A percentile compares a stretch with the other conserved stretches of the same genome.
Conservation (phyloP, 2,888 invertebrate species). For the Pseudococcus viburni region DNA sequence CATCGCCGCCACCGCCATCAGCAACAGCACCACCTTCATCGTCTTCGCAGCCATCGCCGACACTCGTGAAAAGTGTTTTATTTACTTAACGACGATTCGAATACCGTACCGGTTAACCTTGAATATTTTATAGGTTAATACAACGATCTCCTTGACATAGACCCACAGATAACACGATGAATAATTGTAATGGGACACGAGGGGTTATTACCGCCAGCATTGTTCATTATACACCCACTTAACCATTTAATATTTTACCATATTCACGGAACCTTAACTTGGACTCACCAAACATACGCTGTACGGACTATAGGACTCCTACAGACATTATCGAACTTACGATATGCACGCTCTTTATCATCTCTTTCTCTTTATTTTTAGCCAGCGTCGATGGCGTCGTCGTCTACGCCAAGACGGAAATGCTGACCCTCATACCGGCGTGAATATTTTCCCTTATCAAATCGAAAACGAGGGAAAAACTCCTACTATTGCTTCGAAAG, state of each 20-base stretch:
- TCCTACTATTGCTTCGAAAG: not conserved
- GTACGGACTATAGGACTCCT: slow-evolving; percentile 19
- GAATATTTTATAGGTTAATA: slow-evolving; percentile 66
- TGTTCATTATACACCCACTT: slow-evolving; percentile 65
- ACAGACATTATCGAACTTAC: slow-evolving; percentile 45
- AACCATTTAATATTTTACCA: slow-evolving; percentile 62
- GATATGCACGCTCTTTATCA: not conserved
- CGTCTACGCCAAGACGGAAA: slow-evolving; percentile 46
- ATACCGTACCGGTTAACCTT: slow-evolving; percentile 65
- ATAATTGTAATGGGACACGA: slow-evolving; percentile 65
- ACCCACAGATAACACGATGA: slow-evolving; percentile 65
- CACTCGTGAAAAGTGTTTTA: slow-evolving; percentile 57
- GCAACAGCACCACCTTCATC: not conserved
- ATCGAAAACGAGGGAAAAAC: not conserved
- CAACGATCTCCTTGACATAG: slow-evolving; percentile 66
- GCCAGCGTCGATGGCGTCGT: not conserved
- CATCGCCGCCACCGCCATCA: not conserved
- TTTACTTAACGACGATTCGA: slow-evolving; percentile 62
- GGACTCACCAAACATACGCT: not conserved
- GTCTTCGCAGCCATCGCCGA: not conserved
- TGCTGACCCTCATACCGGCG: slow-evolving; percentile 58
- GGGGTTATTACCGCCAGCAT: slow-evolving; percentile 66
- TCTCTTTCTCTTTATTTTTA: not conserved
- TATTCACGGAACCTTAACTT: slow-evolving; percentile 43
- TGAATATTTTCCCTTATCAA: slow-evolving; percentile 43